Conservation (phyloP, 2,797 vertebrate species). For the Antrozous pallidus region DNA sequence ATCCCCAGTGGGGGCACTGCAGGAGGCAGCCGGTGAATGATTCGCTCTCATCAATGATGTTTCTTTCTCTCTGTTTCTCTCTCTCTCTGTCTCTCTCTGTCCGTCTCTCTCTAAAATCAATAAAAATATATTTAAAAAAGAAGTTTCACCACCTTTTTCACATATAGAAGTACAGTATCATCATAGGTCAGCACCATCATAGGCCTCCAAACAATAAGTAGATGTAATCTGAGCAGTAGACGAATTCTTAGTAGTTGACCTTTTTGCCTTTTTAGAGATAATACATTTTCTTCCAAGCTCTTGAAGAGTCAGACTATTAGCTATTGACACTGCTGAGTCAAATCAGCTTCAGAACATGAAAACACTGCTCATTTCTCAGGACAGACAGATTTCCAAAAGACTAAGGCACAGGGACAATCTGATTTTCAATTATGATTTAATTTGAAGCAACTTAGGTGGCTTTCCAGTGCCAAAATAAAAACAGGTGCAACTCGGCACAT, state of each 20-base stretch:
- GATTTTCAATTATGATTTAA: slow-evolving; percentile 27
- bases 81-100: no score
- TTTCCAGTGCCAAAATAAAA: slow-evolving; percentile 25
- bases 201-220: not conserved
- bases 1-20: no score
- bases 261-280: slow-evolving; percentile 5
- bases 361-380: not conserved
- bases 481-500: not conserved
- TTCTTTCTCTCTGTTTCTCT: no score
- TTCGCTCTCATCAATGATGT: no score
- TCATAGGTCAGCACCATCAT: not conserved
- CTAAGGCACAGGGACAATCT: not conserved
- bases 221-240: not conserved
- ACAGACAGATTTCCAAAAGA: not conserved
- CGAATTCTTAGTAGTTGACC: slow-evolving; percentile 2
- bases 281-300: not conserved
- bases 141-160: not conserved
- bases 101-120: no score
- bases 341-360: not conserved
- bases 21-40: no score
- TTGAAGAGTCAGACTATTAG: not conserved
- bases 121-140: no score
- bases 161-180: not conserved
- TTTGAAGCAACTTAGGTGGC: slow-evolving; percentile 3
- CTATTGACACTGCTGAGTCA: not conserved